Base-by-base conservation (phyloP, 2,888 invertebrate species). In the Drosophila niveifrons region DNA sequence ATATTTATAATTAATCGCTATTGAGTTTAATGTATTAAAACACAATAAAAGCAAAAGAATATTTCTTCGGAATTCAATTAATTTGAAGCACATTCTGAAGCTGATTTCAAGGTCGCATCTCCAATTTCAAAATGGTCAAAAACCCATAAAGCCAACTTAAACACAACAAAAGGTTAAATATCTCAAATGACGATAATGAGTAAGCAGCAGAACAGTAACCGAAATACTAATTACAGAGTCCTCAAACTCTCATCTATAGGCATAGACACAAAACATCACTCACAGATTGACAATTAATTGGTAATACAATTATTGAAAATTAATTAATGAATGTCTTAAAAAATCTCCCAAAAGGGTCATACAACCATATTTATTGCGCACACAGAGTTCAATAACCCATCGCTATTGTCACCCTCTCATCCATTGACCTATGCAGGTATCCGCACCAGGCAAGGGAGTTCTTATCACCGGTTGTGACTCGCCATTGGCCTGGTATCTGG, bases 401-500 rank as follows among this genome's bases (percentile, higher is more conserved):
- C 1, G 13, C 18, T 13, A 39, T 29, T 23, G 8, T 41, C 2
- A 23, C 23, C 23, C 23, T 23, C 23, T 23, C 4, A 6, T 23
- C 6, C 34, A 28, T 48, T 58, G 52, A 56, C 28, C 28, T 69
- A 70, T 91, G 90, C 91, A 97, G 97, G 96, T 97, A 78, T 95
- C 95, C 31, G 95, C 96, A 44, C 95, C 95, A 10, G 96, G 97
- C 53, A 97, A 97, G 92, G 96, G 96, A n/a, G 95, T 97, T 3
- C 92, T 97, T 48, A 94, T 97, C 78, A 97, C 97, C 9, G 97
- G 97, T 63, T 97, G 97, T 91, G 97, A 97, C 78, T 70, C 90
- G 6, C 92, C 93, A 6, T 75, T 93, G 66, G 92, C 91, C 53
- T 93, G 93, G 93, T 92, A 92, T 80, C 82, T 96, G 87, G 97